A percentile compares a stretch with the other conserved stretches of the same genome.
Conservation (phyloP, 1,140 invertebrate genomes). For the Drosophila burlai region DNA sequence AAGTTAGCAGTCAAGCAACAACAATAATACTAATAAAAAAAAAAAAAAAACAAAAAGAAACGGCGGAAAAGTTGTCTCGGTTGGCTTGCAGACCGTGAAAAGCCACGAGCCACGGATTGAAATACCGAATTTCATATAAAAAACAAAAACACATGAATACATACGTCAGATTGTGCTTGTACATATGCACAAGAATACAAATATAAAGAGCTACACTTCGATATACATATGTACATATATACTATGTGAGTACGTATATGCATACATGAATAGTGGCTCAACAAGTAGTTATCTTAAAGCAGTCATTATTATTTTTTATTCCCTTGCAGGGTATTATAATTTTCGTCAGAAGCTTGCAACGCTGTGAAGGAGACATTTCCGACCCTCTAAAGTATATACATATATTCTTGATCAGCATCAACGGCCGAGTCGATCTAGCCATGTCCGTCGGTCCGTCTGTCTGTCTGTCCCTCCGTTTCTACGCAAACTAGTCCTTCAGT, state of each 20-base stretch:
- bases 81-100: slow-evolving; percentile 82
- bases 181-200: not conserved
- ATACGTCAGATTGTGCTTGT: slow-evolving; percentile 63
- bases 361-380: too few species aligned
- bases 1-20: slow-evolving; percentile 37
- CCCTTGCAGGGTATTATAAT: too few species aligned
- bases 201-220: slow-evolving; percentile 58
- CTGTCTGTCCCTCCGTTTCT: too few species aligned
- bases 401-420: too few species aligned
- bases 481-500: too few species aligned
- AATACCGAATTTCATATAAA: slow-evolving; percentile 80
- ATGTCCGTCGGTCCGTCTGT: too few species aligned
- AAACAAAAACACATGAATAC: slow-evolving; percentile 65
- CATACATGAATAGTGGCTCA: not conserved
- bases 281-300: not conserved
- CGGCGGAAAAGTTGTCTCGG: slow-evolving; percentile 78
- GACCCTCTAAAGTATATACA: too few species aligned
- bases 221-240: not conserved
- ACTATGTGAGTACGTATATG: not conserved
- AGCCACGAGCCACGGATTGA: slow-evolving; percentile 84
- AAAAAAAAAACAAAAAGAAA: slow-evolving; percentile 76
- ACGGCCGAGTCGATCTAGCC: too few species aligned
- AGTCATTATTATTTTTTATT: not conserved
- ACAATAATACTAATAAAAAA: slow-evolving; percentile 15
- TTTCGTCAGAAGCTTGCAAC: too few species aligned